Percentiles rank a stretch among this genome's conserved stretches.
phyloP scores from a whole-genome alignment of 2,113 vertebrate genomes.

The Martes martes region DNA sequence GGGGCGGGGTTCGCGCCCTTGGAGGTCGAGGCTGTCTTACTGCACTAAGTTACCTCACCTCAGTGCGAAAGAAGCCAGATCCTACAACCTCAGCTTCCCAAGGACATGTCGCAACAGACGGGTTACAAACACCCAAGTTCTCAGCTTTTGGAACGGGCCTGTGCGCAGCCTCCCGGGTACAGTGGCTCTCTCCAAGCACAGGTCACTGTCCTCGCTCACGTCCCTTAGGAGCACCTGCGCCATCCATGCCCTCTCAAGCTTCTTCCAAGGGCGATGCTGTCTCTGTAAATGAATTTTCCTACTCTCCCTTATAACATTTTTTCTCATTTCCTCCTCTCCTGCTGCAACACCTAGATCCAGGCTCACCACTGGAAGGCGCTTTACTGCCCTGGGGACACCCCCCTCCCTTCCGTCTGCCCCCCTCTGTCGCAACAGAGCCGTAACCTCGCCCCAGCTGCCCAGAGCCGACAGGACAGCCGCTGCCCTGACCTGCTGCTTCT shows the following conservation, averaged over 20 bases:
- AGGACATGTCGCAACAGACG: fast-evolving
- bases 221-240: neutral
- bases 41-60: too few relatives aligned
- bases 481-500: too few relatives aligned
- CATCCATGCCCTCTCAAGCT: neutral
- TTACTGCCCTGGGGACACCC: neutral
- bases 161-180: fast-evolving
- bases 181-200: neutral
- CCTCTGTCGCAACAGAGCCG: fast-evolving
- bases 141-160: neutral
- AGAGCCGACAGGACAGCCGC: neutral
- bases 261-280: neutral
- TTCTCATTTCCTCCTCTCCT: neutral
- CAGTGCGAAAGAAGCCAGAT: too few relatives aligned
- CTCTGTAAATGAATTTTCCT: neutral
- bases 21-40: neutral
- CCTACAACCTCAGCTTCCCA: neutral
- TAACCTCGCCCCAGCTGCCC: neutral
- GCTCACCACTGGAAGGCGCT: neutral
- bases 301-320: fast-evolving
- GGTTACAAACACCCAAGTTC: neutral
- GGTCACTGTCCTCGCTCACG: fast-evolving
- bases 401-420: neutral
- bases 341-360: neutral
- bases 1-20: fast-evolving